Evolutionary conservation across 30 jellyfish, hydroid and myxozoan species (phyloP).

Genomic region (Pseudorhiza aurosa): DNA sequence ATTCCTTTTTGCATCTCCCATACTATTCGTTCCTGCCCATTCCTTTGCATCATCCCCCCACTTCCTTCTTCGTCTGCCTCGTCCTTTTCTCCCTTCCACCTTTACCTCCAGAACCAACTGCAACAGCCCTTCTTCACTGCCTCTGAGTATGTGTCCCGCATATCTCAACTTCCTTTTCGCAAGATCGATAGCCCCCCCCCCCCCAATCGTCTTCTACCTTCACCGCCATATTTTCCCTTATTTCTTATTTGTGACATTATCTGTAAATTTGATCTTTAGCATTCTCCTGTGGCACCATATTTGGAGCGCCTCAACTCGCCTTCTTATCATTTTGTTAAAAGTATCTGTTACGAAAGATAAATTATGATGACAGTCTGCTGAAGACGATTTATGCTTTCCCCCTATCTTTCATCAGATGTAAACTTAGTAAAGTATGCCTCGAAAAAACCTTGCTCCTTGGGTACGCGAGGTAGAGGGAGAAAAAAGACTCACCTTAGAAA

Average conservation of each 20-base stretch:
- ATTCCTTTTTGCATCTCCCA: too few species aligned
- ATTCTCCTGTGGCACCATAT: too few species aligned
- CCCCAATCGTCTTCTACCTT: too few species aligned
- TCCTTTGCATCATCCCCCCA: slow-evolving; percentile 22
- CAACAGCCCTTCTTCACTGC: slow-evolving; percentile 20
- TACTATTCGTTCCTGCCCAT: too few species aligned
- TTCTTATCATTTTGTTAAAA: background rate
- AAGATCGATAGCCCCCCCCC: background rate
- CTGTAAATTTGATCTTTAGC: background rate
- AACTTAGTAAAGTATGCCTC: too few species aligned
- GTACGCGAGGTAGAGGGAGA: too few species aligned
- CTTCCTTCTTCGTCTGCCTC: slow-evolving; percentile 31
- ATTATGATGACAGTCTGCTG: too few species aligned
- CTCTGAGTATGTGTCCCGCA: slow-evolving; percentile 43
- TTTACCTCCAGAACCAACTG: slow-evolving; percentile 18
- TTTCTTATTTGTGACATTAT: background rate
- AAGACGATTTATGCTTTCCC: too few species aligned
- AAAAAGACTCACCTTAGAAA: too few species aligned
- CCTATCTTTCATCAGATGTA: too few species aligned
- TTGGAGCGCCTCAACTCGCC: slow-evolving; percentile 3
- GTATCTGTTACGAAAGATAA: slow-evolving; percentile 24
- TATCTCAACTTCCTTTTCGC: slow-evolving; percentile 8
- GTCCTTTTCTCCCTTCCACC: slow-evolving; percentile 31
- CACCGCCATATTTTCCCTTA: background rate
- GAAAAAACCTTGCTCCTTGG: too few species aligned